These are phyloP conservation scores for Tupiocoris notatus DNA, from an alignment of 2,888 invertebrate species.

Conservation along the genomic window DNA sequence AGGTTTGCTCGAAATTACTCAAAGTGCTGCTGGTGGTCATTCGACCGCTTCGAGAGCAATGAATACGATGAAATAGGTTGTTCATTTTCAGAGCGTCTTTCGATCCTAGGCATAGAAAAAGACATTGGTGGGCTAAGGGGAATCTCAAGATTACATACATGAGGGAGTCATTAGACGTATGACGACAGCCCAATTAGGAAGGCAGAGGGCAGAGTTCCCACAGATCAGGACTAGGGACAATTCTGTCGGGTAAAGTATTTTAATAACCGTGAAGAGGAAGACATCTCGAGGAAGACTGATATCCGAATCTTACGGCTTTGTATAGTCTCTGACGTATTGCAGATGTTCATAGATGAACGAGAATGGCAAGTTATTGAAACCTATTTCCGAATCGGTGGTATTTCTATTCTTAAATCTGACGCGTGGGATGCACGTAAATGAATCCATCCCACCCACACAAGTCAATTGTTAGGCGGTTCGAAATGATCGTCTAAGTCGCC, in stretches of 20 bases:
- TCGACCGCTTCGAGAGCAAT: constrained; percentile 6
- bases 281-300: neutral
- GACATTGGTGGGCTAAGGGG: neutral
- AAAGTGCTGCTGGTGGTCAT: constrained; percentile 31
- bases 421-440: too few species aligned
- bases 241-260: constrained; percentile 24
- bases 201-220: constrained; percentile 26
- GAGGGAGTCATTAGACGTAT: constrained; percentile 36
- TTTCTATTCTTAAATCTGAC: too few species aligned
- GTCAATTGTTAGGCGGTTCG: too few species aligned
- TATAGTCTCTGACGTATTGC: too few species aligned
- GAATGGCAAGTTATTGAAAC: too few species aligned
- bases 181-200: constrained; percentile 28
- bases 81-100: constrained; percentile 14
- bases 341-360: too few species aligned
- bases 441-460: too few species aligned
- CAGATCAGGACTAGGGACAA: constrained; percentile 5
- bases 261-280: constrained; percentile 28
- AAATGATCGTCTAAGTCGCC: too few species aligned
- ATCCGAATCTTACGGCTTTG: too few species aligned
- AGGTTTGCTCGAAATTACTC: constrained; percentile 7
- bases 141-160: constrained; percentile 29
- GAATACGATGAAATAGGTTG: neutral
- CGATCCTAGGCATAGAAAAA: too few species aligned
- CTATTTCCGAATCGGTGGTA: neutral